These are phyloP conservation scores for Standfussiana lucernea DNA, from an alignment of 2,888 invertebrate genomes.

Conservation along the genomic window DNA sequence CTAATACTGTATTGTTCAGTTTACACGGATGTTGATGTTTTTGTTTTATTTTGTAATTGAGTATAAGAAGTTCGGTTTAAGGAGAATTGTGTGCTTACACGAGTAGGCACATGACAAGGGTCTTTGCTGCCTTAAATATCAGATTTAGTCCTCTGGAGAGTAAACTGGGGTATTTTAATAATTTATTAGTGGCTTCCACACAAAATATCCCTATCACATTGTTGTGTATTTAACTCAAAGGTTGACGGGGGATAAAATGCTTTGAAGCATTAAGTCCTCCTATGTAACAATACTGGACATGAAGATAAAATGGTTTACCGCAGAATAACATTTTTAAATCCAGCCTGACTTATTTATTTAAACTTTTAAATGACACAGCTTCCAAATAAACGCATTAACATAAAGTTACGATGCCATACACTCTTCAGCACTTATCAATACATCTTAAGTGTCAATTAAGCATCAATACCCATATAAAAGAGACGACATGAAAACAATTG, in stretches of 20 bases:
- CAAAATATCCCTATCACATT: not conserved
- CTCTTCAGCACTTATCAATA: conserved; percentile 11
- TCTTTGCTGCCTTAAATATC: conserved; percentile 39
- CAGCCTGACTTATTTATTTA: not conserved
- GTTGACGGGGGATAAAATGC: not conserved
- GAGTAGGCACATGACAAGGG: conserved; percentile 45
- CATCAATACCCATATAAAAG: conserved; percentile 20
- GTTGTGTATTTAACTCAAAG: not conserved
- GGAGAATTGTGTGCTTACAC: conserved; percentile 8
- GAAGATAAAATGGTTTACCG: not conserved
- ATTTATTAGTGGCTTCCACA: conserved; percentile 33
- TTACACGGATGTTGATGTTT: conserved; percentile 39
- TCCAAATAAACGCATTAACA: not conserved
- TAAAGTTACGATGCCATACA: conserved; percentile 1
- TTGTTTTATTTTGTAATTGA: conserved; percentile 28
- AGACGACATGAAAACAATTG: conserved; percentile 38
- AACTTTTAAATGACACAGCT: not conserved
- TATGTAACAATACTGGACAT: not conserved
- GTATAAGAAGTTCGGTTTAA: conserved; percentile 14
- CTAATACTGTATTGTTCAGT: conserved; percentile 42
- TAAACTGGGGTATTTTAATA: conserved; percentile 18
- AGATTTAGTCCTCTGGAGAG: conserved; percentile 43
- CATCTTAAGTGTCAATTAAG: conserved; percentile 52
- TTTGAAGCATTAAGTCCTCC: not conserved
- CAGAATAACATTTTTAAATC: not conserved